Percentiles rank a stretch among this genome's conserved stretches.
Conservation (phyloP, 2,797 vertebrate genomes). For the Rhinichthys osculus region DNA sequence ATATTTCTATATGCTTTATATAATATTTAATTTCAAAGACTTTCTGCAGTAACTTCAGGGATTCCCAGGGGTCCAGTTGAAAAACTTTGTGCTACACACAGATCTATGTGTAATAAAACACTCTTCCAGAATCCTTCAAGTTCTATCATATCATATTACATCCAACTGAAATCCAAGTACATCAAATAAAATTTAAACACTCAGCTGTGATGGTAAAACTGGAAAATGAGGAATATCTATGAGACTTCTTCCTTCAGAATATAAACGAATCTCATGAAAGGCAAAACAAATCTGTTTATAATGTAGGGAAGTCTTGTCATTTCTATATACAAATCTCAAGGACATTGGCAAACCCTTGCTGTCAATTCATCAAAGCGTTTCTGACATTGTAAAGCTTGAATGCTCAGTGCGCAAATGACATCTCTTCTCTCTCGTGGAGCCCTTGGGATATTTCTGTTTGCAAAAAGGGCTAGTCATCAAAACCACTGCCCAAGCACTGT, state of each 20-base stretch:
- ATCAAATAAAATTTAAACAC: not conserved
- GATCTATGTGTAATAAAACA: not conserved
- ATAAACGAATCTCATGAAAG: not conserved
- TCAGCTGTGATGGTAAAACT: not conserved
- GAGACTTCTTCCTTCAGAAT: not conserved
- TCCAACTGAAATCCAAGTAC: not conserved
- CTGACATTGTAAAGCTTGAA: slow-evolving; percentile 39
- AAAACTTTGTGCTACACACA: slow-evolving; percentile 51
- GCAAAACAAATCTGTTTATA: not conserved
- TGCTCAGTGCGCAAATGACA: slow-evolving; percentile 30
- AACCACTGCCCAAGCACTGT: slow-evolving; percentile 14
- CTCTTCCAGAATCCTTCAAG: not conserved
- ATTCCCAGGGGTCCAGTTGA: not conserved
- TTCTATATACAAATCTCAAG: slow-evolving; percentile 25
- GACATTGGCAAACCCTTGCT: slow-evolving; percentile 25
- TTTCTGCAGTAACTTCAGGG: not conserved
- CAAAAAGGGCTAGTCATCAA: slow-evolving; percentile 33
- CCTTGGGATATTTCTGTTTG: slow-evolving; percentile 25
- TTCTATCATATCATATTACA: not conserved
- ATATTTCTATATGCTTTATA: not conserved
- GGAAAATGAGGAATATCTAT: not conserved
- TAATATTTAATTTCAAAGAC: not conserved
- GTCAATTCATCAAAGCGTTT: slow-evolving; percentile 42
- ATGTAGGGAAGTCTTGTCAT: slow-evolving; percentile 1
- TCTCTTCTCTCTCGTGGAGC: slow-evolving; percentile 36